Evolutionary conservation across 2,113 vertebrate genomes (phyloP).

Genomic region (Tyrannus savana): DNA sequence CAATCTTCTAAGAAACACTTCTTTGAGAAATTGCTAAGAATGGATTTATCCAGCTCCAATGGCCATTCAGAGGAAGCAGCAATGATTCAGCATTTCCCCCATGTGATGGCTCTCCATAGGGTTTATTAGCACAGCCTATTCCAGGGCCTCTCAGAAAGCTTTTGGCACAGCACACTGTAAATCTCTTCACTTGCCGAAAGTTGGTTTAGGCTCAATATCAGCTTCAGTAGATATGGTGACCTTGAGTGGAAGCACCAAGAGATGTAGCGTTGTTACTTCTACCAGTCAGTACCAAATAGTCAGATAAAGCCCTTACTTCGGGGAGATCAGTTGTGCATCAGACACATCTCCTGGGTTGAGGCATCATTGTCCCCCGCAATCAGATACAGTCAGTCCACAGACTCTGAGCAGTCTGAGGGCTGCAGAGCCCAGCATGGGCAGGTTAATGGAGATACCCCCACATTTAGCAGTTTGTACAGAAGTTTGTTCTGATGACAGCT

Average conservation of each 20-base stretch:
- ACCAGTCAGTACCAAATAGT: rapidly evolving
- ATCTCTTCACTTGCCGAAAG: neutral
- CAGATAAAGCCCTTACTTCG: rapidly evolving
- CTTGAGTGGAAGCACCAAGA: neutral
- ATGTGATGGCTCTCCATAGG: neutral
- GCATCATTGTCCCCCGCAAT: rapidly evolving
- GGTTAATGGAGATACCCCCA: rapidly evolving
- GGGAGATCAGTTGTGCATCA: rapidly evolving
- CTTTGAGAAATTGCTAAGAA: neutral
- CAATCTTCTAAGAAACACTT: neutral
- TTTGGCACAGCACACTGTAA: neutral
- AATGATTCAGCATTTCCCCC: conserved; percentile 23
- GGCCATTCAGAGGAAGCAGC: neutral
- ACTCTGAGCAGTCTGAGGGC: neutral
- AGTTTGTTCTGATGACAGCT: neutral
- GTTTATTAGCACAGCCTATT: neutral
- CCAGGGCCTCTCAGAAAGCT: neutral
- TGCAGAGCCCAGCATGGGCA: neutral
- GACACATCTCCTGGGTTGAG: neutral
- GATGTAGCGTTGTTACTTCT: neutral
- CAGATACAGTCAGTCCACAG: rapidly evolving
- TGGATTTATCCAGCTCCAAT: neutral
- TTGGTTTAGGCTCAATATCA: neutral
- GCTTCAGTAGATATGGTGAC: neutral
- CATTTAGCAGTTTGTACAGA: neutral